Conservation (phyloP, 2,888 invertebrate species). For the Drosophila algonquin region DNA sequence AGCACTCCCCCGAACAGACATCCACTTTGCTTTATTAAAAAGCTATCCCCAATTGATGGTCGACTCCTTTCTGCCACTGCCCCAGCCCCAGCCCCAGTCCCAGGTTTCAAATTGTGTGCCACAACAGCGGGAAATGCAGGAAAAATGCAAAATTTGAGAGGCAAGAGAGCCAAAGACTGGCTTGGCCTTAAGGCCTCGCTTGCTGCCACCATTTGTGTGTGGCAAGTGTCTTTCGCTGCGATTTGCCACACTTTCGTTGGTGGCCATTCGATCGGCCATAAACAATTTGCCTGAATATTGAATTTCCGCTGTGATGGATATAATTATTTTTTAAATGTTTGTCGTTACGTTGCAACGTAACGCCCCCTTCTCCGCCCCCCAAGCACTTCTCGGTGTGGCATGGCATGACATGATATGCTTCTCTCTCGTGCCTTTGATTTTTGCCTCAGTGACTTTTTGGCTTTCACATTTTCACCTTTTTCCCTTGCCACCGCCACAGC, state of each 20-base stretch:
- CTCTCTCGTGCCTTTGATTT: slow-evolving; percentile 52
- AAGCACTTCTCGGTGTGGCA: neutral
- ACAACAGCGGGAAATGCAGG: too few relatives aligned
- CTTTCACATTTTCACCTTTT: slow-evolving; percentile 40
- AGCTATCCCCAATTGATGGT: slow-evolving; percentile 37
- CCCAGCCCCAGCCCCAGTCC: slow-evolving; percentile 13
- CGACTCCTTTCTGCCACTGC: slow-evolving; percentile 2
- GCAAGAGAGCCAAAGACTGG: too few relatives aligned
- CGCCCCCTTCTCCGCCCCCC: neutral
- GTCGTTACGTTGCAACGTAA: slow-evolving; percentile 28
- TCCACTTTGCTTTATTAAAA: slow-evolving; percentile 70
- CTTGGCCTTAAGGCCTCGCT: neutral
- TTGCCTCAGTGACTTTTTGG: slow-evolving; percentile 66
- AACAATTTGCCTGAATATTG: slow-evolving; percentile 69
- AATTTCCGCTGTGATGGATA: slow-evolving; percentile 64
- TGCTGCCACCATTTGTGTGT: neutral
- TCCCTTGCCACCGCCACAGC: neutral
- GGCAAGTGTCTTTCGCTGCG: neutral
- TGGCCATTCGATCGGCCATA: slow-evolving; percentile 50
- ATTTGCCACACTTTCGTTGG: neutral
- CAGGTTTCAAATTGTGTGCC: slow-evolving; percentile 15
- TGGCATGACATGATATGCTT: slow-evolving; percentile 15
- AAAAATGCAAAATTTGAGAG: too few relatives aligned
- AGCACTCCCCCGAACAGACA: slow-evolving; percentile 31
- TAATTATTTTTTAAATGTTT: slow-evolving; percentile 70